Percentiles rank a stretch among this genome's conserved stretches.
phyloP scores from a whole-genome alignment of 2,113 vertebrate species.

The Ptyas mucosa region DNA sequence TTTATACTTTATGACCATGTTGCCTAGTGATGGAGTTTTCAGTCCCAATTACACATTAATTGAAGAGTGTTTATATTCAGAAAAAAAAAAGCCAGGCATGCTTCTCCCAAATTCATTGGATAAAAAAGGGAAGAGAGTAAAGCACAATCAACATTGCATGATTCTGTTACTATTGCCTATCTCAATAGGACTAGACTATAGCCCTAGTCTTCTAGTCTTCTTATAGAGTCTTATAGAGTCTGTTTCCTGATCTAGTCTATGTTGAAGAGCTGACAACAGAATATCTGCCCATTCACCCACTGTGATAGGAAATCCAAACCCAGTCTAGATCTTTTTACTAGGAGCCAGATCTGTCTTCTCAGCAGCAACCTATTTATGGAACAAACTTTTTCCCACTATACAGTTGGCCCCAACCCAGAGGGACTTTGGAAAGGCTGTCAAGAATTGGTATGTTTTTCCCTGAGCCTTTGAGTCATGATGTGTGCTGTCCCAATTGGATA shows the following conservation, averaged over 20 bases:
- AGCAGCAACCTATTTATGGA: not conserved
- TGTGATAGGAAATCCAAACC: not conserved
- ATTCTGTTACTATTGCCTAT: not conserved
- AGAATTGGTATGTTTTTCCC: not conserved
- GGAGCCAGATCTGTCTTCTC: not conserved
- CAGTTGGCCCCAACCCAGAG: not conserved
- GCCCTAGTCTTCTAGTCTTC: not conserved
- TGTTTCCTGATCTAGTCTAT: not conserved
- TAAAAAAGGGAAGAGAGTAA: not conserved
- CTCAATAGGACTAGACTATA: too few relatives aligned
- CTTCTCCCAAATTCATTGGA: not conserved
- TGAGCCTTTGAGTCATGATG: not conserved
- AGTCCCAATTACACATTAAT: not conserved
- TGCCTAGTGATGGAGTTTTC: not conserved
- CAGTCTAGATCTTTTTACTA: not conserved
- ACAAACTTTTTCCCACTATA: not conserved
- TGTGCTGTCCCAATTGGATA: not conserved
- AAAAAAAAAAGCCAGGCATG: not conserved
- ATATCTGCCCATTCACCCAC: not conserved
- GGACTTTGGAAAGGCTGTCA: not conserved
- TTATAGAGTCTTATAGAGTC: not conserved
- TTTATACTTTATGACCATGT: not conserved
- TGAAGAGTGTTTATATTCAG: not conserved
- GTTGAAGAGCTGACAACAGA: not conserved
- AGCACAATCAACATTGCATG: not conserved